Conservation (phyloP, 30 jellyfish, hydroid and myxozoan species). For the Euphysa ruthae region DNA sequence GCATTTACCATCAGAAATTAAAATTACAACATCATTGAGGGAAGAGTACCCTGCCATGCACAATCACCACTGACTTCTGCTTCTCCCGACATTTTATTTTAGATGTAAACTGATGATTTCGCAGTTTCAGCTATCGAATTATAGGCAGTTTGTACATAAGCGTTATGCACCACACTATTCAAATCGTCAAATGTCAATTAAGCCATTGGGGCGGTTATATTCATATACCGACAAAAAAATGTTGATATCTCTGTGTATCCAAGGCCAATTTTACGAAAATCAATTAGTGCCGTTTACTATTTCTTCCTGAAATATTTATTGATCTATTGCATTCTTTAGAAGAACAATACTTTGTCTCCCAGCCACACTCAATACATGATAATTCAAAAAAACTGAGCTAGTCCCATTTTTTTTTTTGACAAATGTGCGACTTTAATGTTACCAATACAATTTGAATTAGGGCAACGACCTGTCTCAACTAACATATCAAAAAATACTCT, state of each 20-base stretch:
- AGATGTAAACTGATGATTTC: not conserved
- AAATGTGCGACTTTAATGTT: not conserved
- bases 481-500: no score
- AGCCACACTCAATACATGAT: not conserved
- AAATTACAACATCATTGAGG: not conserved
- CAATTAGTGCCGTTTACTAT: slow-evolving; percentile 15
- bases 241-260: slow-evolving; percentile 36
- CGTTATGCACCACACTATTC: slow-evolving; percentile 14
- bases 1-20: slow-evolving; percentile 10
- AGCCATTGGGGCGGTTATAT: slow-evolving; percentile 53
- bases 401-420: not conserved
- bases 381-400: not conserved
- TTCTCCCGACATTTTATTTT: slow-evolving; percentile 11
- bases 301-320: not conserved
- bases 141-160: slow-evolving; percentile 28
- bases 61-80: slow-evolving; percentile 1
- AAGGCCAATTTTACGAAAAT: slow-evolving; percentile 46
- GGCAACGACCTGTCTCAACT: no score
- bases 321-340: slow-evolving; percentile 6
- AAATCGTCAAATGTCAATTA: slow-evolving; percentile 12
- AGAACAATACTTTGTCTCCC: not conserved
- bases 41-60: slow-evolving; percentile 26
- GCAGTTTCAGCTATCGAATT: slow-evolving; percentile 38
- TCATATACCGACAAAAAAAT: slow-evolving; percentile 33
- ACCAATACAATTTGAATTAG: no score